Percentiles rank a stretch among this genome's conserved stretches.
Evolutionary conservation across 2,797 vertebrate genomes (phyloP).

Genomic region (Halcyon smyrnensis): DNA sequence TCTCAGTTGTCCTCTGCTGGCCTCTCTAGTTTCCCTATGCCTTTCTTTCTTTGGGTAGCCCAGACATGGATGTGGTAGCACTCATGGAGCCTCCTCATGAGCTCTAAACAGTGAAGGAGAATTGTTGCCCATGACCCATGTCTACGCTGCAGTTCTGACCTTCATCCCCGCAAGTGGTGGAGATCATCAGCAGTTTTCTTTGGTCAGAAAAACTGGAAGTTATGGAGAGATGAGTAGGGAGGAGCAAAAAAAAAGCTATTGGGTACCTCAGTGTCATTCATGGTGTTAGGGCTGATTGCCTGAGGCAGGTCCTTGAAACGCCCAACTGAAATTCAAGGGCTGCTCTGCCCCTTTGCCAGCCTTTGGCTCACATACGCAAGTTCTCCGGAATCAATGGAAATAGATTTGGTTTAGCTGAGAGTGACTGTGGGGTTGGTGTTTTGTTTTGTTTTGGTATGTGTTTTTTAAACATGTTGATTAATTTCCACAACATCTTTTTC

Average conservation of each 20-base stretch:
- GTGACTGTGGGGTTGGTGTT: background rate
- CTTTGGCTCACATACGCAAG: background rate
- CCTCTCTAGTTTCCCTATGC: background rate
- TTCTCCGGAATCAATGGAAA: background rate
- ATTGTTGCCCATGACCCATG: background rate
- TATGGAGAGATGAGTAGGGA: background rate
- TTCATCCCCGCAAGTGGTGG: rapidly evolving
- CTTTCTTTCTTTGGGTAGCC: background rate
- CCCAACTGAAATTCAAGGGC: background rate
- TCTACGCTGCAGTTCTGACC: background rate
- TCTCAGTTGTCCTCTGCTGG: background rate
- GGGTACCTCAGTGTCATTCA: background rate
- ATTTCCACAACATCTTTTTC: background rate
- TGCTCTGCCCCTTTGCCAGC: background rate
- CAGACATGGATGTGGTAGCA: background rate
- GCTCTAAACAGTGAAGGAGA: background rate
- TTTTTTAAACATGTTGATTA: background rate
- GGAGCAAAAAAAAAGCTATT: background rate
- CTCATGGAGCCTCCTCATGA: background rate
- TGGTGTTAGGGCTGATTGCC: background rate
- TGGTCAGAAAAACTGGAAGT: background rate
- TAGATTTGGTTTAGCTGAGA: background rate
- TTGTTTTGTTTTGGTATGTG: background rate
- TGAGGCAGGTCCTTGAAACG: background rate
- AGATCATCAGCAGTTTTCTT: background rate